A percentile compares a stretch with the other conserved stretches of the same genome.
Evolutionary conservation across 2,113 vertebrate genomes (phyloP).

Genomic region (Anarhynchus alexandrinus): DNA sequence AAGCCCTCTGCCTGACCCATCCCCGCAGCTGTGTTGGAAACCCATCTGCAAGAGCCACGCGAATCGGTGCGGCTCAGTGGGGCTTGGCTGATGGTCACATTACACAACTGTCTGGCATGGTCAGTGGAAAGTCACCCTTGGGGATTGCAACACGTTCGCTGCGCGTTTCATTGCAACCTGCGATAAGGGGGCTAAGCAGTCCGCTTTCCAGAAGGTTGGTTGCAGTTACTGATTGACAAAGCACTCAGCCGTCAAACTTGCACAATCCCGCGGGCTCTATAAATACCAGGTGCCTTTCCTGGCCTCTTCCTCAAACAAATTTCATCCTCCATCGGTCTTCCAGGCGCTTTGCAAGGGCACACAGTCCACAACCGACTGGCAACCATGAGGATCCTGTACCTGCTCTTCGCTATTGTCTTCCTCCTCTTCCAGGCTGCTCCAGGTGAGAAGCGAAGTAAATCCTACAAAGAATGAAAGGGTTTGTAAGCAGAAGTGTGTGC

Average conservation of each 20-base stretch:
- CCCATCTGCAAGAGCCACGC: not conserved
- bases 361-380: not conserved
- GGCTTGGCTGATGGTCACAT: not conserved
- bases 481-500: not conserved
- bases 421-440: constrained; percentile 55
- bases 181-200: not conserved
- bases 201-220: not conserved
- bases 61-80: fast-evolving
- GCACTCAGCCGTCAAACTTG: not conserved
- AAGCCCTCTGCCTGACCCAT: not conserved
- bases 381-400: constrained; percentile 50
- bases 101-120: not conserved
- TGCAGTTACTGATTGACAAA: constrained; percentile 53
- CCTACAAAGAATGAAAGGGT: not conserved
- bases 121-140: constrained; percentile 6
- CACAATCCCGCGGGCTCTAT: not conserved
- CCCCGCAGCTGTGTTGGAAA: no score
- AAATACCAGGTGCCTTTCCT: not conserved
- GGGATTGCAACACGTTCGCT: not conserved
- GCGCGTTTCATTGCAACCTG: not conserved
- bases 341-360: not conserved
- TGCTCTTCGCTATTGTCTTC: constrained; percentile 18
- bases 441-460: constrained; percentile 20
- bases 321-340: not conserved
- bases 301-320: not conserved